phyloP scores from a whole-genome alignment of 2,797 vertebrate genomes.

The Adrianichthys oophorus region DNA sequence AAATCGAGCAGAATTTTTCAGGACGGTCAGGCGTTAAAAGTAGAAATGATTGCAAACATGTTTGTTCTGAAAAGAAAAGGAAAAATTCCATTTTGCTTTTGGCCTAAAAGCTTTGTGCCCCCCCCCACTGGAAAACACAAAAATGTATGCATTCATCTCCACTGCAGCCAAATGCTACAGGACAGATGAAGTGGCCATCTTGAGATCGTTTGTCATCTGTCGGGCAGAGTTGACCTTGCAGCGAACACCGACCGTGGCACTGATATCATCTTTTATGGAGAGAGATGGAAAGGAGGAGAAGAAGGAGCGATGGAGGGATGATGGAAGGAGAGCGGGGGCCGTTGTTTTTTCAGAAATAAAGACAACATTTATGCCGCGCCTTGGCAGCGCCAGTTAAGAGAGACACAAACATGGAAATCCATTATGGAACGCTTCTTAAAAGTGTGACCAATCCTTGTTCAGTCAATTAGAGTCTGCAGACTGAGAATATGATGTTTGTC shows the following conservation, averaged over 20 bases:
- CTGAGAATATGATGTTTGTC: slow-evolving; percentile 78
- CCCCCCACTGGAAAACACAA: not conserved
- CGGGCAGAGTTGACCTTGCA: slow-evolving; percentile 84
- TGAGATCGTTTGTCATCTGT: slow-evolving; percentile 86
- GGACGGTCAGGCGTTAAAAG: too few species aligned
- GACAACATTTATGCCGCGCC: slow-evolving; percentile 86
- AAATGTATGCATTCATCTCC: slow-evolving; percentile 65
- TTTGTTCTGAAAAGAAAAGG: too few species aligned
- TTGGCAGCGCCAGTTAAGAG: slow-evolving; percentile 88
- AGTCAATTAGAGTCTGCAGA: slow-evolving; percentile 85
- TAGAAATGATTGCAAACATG: too few species aligned
- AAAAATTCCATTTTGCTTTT: slow-evolving; percentile 22
- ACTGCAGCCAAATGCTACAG: slow-evolving; percentile 67
- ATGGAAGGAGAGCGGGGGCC: slow-evolving; percentile 37
- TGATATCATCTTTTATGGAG: slow-evolving; percentile 73
- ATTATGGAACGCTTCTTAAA: slow-evolving; percentile 86
- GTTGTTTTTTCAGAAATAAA: slow-evolving; percentile 84
- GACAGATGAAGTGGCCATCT: slow-evolving; percentile 84
- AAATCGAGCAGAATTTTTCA: too few species aligned
- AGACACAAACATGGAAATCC: slow-evolving; percentile 92
- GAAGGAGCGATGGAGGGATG: slow-evolving; percentile 31
- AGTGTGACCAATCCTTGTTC: slow-evolving; percentile 88
- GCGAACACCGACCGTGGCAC: slow-evolving; percentile 68
- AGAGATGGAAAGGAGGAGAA: slow-evolving; percentile 23
- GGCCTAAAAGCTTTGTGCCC: slow-evolving; percentile 41